These are phyloP conservation scores for Arvicanthis niloticus DNA, from an alignment of 2,113 vertebrate species.

Conservation along the genomic window DNA sequence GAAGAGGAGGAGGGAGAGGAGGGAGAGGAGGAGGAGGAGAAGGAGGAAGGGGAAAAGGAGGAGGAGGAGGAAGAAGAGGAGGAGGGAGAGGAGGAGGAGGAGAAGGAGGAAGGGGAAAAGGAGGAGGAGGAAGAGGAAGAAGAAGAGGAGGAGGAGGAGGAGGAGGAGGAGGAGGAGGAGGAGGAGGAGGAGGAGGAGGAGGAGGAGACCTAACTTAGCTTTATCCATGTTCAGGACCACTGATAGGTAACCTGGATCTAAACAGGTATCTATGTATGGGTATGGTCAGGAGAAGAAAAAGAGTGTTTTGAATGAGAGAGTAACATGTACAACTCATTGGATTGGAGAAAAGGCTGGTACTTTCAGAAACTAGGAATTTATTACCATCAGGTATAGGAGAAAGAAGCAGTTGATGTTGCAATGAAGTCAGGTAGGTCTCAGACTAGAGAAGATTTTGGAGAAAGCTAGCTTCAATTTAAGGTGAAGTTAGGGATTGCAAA, in stretches of 20 bases:
- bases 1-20: no score
- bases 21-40: no score
- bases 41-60: rapidly evolving
- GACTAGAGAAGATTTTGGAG: neutral
- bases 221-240: neutral
- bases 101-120: rapidly evolving
- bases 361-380: constrained; percentile 25
- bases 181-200: no score
- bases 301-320: neutral
- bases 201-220: neutral
- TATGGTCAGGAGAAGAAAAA: neutral
- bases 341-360: neutral
- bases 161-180: no score
- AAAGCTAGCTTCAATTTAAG: constrained; percentile 44
- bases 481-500: constrained; percentile 44
- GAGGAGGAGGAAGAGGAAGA: neutral
- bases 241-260: neutral
- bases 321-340: neutral
- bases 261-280: constrained; percentile 8
- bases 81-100: neutral
- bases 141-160: no score
- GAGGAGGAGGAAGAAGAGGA: no score
- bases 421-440: neutral
- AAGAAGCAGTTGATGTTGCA: neutral
- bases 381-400: neutral